Evolutionary conservation across 1,140 invertebrate species (phyloP).

Genomic region (Hylyphantes graminicola): DNA sequence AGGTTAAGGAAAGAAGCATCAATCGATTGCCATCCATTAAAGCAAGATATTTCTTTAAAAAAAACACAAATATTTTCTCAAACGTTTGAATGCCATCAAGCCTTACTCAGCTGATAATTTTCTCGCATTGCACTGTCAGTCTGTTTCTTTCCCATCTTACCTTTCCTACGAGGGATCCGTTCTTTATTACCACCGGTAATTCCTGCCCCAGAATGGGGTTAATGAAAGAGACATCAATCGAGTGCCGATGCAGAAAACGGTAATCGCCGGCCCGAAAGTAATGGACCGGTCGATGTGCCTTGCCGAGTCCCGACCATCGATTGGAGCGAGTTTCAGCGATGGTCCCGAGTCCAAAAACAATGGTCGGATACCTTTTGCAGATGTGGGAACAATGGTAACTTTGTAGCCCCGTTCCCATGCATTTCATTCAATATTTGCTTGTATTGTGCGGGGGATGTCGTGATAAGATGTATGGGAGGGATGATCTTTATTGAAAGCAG

Average conservation of each 20-base stretch:
- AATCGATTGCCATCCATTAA: too few relatives aligned
- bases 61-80: too few relatives aligned
- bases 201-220: conserved; percentile 20
- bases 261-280: conserved; percentile 11
- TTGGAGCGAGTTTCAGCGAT: conserved; percentile 7
- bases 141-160: too few relatives aligned
- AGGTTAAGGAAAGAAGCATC: too few relatives aligned
- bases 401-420: neutral
- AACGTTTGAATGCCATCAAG: too few relatives aligned
- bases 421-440: neutral
- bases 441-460: too few relatives aligned
- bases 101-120: too few relatives aligned
- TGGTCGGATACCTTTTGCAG: conserved; percentile 2
- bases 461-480: too few relatives aligned
- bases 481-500: too few relatives aligned
- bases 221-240: conserved; percentile 52
- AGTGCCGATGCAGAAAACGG: conserved; percentile 22
- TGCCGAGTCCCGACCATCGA: conserved; percentile 18
- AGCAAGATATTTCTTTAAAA: too few relatives aligned
- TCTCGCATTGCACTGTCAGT: too few relatives aligned
- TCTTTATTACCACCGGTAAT: conserved; percentile 10
- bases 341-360: conserved; percentile 17
- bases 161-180: too few relatives aligned
- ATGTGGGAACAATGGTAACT: conserved; percentile 24
- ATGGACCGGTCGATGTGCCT: conserved; percentile 1